phyloP scores from a whole-genome alignment of 1,140 invertebrate genomes.

The Mizuhopecten yessoensis region DNA sequence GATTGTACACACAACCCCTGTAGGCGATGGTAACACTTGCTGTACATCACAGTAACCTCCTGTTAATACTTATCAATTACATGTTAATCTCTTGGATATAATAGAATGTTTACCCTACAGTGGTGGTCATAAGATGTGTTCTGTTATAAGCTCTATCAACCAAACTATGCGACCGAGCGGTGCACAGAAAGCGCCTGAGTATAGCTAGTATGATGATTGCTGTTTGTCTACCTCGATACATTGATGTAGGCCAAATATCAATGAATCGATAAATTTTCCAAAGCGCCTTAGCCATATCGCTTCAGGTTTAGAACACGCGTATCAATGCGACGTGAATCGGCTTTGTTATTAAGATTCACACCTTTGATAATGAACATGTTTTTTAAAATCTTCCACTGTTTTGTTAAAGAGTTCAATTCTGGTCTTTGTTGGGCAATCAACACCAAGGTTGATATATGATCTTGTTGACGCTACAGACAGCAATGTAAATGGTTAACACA shows the following conservation, averaged over 20 bases:
- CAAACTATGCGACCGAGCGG: not conserved
- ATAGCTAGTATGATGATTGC: not conserved
- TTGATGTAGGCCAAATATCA: constrained; percentile 21
- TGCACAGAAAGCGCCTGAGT: not conserved
- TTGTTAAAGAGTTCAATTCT: not conserved
- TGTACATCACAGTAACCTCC: not conserved
- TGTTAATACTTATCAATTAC: not conserved
- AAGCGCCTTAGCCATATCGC: not conserved
- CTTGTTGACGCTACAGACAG: not conserved
- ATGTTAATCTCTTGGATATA: not conserved
- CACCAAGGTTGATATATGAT: not conserved
- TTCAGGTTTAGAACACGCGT: not conserved
- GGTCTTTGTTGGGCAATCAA: not conserved
- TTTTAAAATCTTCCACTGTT: not conserved
- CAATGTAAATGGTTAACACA: not conserved
- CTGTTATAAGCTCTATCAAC: not conserved
- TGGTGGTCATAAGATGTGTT: too few species aligned
- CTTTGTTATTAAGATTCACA: not conserved
- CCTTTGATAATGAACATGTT: not conserved
- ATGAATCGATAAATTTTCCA: not conserved
- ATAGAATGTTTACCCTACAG: not conserved
- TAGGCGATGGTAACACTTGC: not conserved
- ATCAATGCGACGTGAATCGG: not conserved
- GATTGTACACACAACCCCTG: too few species aligned
- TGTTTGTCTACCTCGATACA: not conserved